These are phyloP conservation scores for Akabosia matsudoensis DNA, from an alignment of 1,140 invertebrate genomes.

Conservation along the genomic window DNA sequence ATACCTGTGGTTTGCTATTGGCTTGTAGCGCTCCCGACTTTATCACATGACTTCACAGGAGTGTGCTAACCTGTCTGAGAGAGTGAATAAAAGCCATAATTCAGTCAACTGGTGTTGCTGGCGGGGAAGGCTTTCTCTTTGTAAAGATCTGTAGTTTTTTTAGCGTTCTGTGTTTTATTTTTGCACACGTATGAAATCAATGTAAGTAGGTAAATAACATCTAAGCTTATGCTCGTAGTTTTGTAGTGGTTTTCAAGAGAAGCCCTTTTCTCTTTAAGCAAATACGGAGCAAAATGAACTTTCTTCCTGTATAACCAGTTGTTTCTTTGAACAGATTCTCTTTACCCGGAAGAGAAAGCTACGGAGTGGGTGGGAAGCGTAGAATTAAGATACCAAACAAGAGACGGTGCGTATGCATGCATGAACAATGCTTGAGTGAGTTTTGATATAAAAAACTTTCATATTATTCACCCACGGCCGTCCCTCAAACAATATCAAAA, in stretches of 20 bases:
- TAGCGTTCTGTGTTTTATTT: background rate
- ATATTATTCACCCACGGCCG: too few species aligned
- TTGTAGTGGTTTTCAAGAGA: too few species aligned
- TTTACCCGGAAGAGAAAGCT: too few species aligned
- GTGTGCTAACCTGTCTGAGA: too few species aligned
- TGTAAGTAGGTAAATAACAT: background rate
- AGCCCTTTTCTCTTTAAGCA: too few species aligned
- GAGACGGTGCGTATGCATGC: background rate
- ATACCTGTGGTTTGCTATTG: background rate
- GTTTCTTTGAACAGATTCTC: too few species aligned
- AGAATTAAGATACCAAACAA: background rate
- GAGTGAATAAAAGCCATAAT: background rate
- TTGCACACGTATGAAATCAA: background rate
- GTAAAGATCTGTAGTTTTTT: background rate
- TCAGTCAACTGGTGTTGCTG: background rate
- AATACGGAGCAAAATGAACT: too few species aligned
- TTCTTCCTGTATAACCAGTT: too few species aligned
- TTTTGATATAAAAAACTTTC: background rate
- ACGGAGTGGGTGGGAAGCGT: background rate
- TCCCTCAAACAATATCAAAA: too few species aligned
- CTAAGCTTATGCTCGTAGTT: too few species aligned
- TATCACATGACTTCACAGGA: background rate
- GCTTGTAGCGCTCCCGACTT: background rate
- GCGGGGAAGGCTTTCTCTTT: background rate
- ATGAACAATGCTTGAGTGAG: slow-evolving; percentile 8